Evolutionary conservation across 2,113 vertebrate genomes (phyloP).

Genomic region (Deroptyus accipitrinus): DNA sequence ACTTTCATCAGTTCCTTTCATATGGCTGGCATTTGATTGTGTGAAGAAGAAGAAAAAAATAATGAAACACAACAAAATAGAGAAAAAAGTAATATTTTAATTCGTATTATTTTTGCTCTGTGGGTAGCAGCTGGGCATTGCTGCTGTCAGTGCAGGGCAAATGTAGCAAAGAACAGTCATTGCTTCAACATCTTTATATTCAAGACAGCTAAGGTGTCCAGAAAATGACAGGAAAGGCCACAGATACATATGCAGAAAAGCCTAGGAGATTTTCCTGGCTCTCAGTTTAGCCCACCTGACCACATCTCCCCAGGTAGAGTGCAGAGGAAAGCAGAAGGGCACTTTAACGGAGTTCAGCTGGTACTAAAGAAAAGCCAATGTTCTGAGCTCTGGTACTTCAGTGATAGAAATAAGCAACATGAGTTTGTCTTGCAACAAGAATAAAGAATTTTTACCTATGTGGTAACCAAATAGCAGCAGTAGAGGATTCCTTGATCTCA

Average conservation of each 20-base stretch:
- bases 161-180: background rate
- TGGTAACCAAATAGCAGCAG: background rate
- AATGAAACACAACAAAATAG: background rate
- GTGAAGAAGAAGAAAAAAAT: background rate
- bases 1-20: background rate
- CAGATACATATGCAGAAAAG: background rate
- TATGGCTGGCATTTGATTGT: background rate
- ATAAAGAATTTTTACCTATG: background rate
- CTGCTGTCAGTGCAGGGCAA: background rate
- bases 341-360: background rate
- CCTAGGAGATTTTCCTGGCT: background rate
- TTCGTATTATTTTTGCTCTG: background rate
- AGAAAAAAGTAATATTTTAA: background rate
- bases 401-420: background rate
- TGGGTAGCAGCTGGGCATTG: background rate
- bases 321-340: background rate
- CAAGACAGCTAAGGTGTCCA: background rate
- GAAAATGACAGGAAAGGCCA: background rate
- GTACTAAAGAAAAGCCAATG: background rate
- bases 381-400: background rate
- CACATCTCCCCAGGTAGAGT: background rate
- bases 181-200: background rate
- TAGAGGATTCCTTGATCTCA: background rate
- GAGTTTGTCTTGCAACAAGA: background rate
- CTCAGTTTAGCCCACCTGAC: background rate